phyloP scores from a whole-genome alignment of 2,888 invertebrate genomes.

The Ypsolopha scabrella region DNA sequence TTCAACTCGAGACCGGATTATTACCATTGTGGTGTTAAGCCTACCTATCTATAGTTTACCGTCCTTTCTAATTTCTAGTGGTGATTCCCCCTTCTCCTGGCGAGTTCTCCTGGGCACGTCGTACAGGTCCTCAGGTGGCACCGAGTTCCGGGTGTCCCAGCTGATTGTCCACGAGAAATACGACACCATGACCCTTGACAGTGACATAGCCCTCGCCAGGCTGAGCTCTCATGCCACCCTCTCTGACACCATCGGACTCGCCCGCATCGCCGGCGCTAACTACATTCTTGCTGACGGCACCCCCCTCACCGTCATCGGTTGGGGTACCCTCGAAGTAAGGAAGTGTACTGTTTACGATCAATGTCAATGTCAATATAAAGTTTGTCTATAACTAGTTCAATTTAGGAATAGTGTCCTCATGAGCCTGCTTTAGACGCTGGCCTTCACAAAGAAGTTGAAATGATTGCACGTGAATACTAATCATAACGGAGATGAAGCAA shows the following conservation, averaged over 20 bases:
- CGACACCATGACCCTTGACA: conserved; percentile 15
- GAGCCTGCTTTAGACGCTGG: background rate
- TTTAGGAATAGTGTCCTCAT: too few relatives aligned
- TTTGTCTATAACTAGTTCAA: too few relatives aligned
- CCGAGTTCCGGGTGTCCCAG: conserved; percentile 11
- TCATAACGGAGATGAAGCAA: too few relatives aligned
- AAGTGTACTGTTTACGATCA: too few relatives aligned
- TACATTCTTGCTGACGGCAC: background rate
- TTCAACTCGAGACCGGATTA: too few relatives aligned
- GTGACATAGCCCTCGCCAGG: conserved; percentile 29
- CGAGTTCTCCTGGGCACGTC: conserved; percentile 23
- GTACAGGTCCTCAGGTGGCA: conserved; percentile 24
- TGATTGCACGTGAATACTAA: too few relatives aligned
- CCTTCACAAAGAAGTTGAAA: too few relatives aligned
- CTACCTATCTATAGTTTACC: background rate
- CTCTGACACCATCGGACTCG: conserved; percentile 13
- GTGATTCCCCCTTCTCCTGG: conserved; percentile 19
- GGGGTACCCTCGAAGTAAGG: background rate
- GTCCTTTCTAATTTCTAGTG: conserved; percentile 12
- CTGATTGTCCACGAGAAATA: conserved; percentile 21
- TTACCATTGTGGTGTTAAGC: background rate
- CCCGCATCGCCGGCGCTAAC: conserved; percentile 3
- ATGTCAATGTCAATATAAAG: too few relatives aligned
- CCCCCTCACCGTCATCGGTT: background rate
- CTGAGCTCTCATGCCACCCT: conserved; percentile 14